Evolutionary conservation across 2,797 vertebrate genomes (phyloP), one percentile per base, ranked within the genome.

Genomic region (Rhyacichthys aspro): DNA sequence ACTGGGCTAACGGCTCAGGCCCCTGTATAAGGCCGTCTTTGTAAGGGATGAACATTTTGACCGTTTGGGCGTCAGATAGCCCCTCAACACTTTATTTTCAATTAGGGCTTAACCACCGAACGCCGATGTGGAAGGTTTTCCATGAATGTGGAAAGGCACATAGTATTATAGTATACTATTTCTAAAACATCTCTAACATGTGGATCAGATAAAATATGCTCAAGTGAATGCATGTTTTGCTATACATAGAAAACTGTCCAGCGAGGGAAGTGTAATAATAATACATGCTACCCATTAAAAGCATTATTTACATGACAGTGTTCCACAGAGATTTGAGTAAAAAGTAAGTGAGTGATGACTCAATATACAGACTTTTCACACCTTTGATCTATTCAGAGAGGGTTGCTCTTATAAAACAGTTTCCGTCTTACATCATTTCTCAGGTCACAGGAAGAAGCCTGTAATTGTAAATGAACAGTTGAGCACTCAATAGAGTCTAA

Each of bases 321-420:
- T 28, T 28, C 23, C 4, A 28, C 23, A 28, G 3, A 3, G 3
- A 2, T 28, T 28, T 28, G 23, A 28, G 23, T 6, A 28, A 28
- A 28, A 28, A 28, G 23, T 28, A 28, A 28, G 7, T 28, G n/a
- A n/a, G n/a, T 28, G 23, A 3, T 28, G 23, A 28, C 3, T 28
- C n/a, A n/a, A n/a, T n/a, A n/a, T n/a, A n/a, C n/a, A 34, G 67
- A 87, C 71, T 83, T 91, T 87, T 91, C 88, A 82, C 85, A 89
- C 72, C 48, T 72, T 63, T 11, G 37, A 78, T 59, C 52, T 23
- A 66, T 62, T 67, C 65, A 65, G 60, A 14, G 60, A 67, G 59
- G 70, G 43, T 28, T 28, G 4, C 23, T 28, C 23, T 5, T 1
- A 4, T 23, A 39, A 11, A 39, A 45, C 49, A 34, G 41, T 65